Evolutionary conservation across 2,888 invertebrate genomes (phyloP).

Genomic region (Thumatha senex): DNA sequence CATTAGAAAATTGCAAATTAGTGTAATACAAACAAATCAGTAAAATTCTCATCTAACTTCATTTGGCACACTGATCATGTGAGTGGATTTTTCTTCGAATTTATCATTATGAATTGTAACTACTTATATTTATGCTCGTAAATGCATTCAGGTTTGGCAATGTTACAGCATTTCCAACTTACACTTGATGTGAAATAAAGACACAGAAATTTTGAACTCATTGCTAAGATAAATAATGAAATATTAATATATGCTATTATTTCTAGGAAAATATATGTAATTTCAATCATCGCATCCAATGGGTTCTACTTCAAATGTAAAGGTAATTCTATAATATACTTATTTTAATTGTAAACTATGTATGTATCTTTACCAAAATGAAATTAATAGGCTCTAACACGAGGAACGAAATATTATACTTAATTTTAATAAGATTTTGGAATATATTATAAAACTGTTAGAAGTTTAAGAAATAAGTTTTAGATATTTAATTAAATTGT

Average conservation of each 20-base stretch:
- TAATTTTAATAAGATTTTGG: slow-evolving; percentile 21
- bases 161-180: not conserved
- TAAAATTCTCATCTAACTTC: too few relatives aligned
- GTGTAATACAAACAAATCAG: too few relatives aligned
- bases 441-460: too few relatives aligned
- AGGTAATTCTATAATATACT: slow-evolving; percentile 34
- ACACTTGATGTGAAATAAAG: slow-evolving; percentile 15
- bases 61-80: too few relatives aligned
- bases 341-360: slow-evolving; percentile 12
- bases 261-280: slow-evolving; percentile 79
- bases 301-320: slow-evolving; percentile 50
- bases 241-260: slow-evolving; percentile 23
- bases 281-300: slow-evolving; percentile 50
- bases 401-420: slow-evolving; percentile 26
- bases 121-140: too few relatives aligned
- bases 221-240: not conserved
- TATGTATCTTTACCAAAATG: slow-evolving; percentile 12
- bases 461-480: too few relatives aligned
- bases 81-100: too few relatives aligned
- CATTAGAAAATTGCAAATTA: too few relatives aligned
- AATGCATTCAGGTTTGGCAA: not conserved
- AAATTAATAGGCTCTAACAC: slow-evolving; percentile 16
- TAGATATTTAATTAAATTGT: too few relatives aligned
- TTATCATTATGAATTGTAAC: too few relatives aligned
- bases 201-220: too few relatives aligned